A percentile compares a stretch with the other conserved stretches of the same genome.
Conservation (phyloP, 2,797 vertebrate species). For the Bryconaethiops microstoma region DNA sequence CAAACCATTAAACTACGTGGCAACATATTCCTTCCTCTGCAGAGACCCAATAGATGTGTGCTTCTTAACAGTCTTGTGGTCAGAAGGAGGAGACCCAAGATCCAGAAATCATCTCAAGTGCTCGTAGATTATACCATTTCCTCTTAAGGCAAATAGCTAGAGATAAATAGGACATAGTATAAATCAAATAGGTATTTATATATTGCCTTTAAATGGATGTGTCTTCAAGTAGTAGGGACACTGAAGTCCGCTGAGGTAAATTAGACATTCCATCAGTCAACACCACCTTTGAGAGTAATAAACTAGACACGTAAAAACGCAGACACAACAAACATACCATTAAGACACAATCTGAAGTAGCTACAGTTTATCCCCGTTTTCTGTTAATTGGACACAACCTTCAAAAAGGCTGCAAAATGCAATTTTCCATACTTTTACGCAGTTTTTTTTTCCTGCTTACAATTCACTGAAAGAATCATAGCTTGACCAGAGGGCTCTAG, state of each 20-base stretch:
- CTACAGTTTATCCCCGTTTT: constrained; percentile 49
- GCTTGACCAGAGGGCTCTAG: constrained; percentile 61
- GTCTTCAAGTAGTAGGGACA: constrained; percentile 66
- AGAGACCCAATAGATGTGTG: constrained; percentile 47
- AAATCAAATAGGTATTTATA: constrained; percentile 55
- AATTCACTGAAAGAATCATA: constrained; percentile 30
- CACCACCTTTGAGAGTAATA: constrained; percentile 50
- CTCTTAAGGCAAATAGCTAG: constrained; percentile 58
- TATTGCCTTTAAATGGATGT: constrained; percentile 63
- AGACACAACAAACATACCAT: constrained; percentile 39
- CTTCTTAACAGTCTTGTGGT: constrained; percentile 40
- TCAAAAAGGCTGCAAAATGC: neutral
- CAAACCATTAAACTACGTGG: constrained; percentile 28
- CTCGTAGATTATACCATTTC: constrained; percentile 42
- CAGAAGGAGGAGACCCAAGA: constrained; percentile 30
- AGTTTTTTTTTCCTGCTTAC: neutral
- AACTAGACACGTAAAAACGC: constrained; percentile 30
- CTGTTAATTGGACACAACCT: constrained; percentile 39
- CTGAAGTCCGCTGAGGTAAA: constrained; percentile 62
- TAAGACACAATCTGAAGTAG: constrained; percentile 52
- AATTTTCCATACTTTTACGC: neutral
- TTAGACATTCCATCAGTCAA: constrained; percentile 59
- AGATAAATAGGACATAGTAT: constrained; percentile 52
- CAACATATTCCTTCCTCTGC: constrained; percentile 34
- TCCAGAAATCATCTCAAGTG: constrained; percentile 42